These are phyloP conservation scores for Chaitophorus viminalis DNA, from an alignment of 2,888 invertebrate genomes.

Conservation along the genomic window DNA sequence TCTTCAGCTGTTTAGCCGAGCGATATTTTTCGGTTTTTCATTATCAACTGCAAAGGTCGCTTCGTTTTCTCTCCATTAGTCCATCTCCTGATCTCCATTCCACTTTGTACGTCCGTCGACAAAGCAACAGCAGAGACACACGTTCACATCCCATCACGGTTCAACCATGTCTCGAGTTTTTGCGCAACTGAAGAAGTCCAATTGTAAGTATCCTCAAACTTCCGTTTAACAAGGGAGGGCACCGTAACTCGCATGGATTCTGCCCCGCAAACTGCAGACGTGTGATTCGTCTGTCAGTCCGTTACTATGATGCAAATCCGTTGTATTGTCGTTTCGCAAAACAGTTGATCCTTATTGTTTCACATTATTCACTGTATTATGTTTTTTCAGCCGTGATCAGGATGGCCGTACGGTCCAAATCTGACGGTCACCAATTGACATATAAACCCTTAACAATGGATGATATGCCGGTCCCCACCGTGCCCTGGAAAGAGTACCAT, in stretches of 20 bases:
- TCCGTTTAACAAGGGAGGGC: background rate
- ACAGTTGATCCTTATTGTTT: background rate
- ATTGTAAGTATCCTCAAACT: conserved; percentile 20
- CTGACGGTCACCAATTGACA: conserved; percentile 5
- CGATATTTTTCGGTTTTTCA: background rate
- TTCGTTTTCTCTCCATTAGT: background rate
- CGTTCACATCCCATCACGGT: background rate
- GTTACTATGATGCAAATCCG: no score
- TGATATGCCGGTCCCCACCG: conserved; percentile 80
- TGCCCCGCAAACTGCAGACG: background rate
- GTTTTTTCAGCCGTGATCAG: background rate
- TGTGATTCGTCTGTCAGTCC: no score
- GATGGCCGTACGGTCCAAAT: conserved; percentile 13
- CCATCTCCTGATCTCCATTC: background rate
- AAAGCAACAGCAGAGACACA: background rate
- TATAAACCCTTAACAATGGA: conserved; percentile 71
- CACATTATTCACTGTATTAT: background rate
- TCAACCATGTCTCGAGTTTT: conserved; percentile 45
- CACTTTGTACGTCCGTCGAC: background rate
- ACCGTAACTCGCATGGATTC: background rate
- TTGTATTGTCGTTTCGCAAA: no score
- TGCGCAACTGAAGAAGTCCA: conserved; percentile 42
- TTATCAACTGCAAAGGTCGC: conserved; percentile 8
- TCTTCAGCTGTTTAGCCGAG: background rate
- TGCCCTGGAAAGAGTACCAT: conserved; percentile 80